Base-by-base conservation (phyloP, 2,888 invertebrate genomes). In the Macrophya annulata region DNA sequence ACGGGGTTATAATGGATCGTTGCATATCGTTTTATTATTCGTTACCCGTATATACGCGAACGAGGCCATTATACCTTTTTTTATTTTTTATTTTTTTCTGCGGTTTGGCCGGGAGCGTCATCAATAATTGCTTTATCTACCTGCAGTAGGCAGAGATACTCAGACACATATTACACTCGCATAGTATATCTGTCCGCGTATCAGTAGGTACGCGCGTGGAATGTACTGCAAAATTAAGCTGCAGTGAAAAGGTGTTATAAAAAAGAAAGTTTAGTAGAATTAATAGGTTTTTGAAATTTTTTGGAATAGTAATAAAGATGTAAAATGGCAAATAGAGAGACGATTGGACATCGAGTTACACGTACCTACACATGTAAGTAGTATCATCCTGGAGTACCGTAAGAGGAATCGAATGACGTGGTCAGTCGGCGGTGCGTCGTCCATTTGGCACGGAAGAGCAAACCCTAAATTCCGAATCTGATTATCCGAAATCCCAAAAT, bases 401-500 rank as follows among this genome's bases (percentile, higher is more conserved):
- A 77, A 9, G n/a, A 55, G 76, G 51, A 79, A 79, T 79, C 77
- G 77, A 77, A 77, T 77, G 77, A 77, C 17, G 77, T 31, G 77
- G 77, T 77, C 55, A 77, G 77, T 77, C 62, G 79, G 55, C 21
- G 37, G 40, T 43, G 37, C 17, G 59, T 43, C 59, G 62, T 59
- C 81, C 59, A 43, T 81, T 62, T 40, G 62, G 51, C n/a, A 40
- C 62, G 40, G 37, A 25, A 62, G 40, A 62, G 81, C 37, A 51
- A 43, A 81, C 81, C 81, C 81, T 81, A 62, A 81, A 81, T 81
- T 81, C 62, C 43, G 62, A 81, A 81, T 81, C 81, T 43, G 81
- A 81, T 81, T 81, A 81, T 81, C 81, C 81, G 81, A 51, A 43
- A 81, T 81, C 81, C 81, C 59, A 81, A 81, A 81, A 81, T 81